A percentile compares a stretch with the other conserved stretches of the same genome.
These are phyloP conservation scores for Nothoprocta pentlandii DNA, from an alignment of 2,113 vertebrate species.

Conservation along the genomic window DNA sequence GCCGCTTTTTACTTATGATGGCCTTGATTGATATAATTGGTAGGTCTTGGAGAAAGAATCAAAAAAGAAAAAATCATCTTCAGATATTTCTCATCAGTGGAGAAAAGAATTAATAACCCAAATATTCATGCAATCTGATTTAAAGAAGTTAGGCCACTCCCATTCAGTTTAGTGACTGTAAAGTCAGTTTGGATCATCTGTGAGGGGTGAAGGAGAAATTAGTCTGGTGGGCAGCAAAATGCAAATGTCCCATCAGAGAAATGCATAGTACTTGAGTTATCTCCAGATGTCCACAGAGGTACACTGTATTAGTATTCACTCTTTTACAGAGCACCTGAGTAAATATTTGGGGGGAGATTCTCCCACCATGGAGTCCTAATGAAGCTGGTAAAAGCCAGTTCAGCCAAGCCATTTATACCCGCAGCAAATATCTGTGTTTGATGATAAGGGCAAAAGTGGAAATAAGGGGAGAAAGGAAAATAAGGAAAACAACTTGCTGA, in stretches of 20 bases:
- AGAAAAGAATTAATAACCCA: not conserved
- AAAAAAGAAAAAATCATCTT: not conserved
- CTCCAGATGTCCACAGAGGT: not conserved
- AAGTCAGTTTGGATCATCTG: not conserved
- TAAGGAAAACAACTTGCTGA: not conserved
- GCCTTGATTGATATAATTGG: not conserved
- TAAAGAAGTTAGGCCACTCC: not conserved
- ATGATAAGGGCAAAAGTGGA: not conserved
- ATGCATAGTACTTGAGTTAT: not conserved
- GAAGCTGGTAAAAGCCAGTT: not conserved
- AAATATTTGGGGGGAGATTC: not conserved
- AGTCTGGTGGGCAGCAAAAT: not conserved
- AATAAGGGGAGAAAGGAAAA: not conserved
- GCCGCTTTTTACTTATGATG: not conserved
- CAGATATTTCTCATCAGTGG: not conserved
- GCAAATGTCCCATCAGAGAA: not conserved
- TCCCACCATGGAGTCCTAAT: not conserved
- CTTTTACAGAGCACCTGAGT: not conserved
- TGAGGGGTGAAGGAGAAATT: not conserved
- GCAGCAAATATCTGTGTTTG: not conserved
- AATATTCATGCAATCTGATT: not conserved
- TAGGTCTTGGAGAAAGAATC: fast-evolving
- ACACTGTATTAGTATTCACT: not conserved
- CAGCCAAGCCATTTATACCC: not conserved
- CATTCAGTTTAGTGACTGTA: not conserved